phyloP scores from a whole-genome alignment of 2,113 vertebrate genomes.

The Forbesichthys papilliferus region DNA sequence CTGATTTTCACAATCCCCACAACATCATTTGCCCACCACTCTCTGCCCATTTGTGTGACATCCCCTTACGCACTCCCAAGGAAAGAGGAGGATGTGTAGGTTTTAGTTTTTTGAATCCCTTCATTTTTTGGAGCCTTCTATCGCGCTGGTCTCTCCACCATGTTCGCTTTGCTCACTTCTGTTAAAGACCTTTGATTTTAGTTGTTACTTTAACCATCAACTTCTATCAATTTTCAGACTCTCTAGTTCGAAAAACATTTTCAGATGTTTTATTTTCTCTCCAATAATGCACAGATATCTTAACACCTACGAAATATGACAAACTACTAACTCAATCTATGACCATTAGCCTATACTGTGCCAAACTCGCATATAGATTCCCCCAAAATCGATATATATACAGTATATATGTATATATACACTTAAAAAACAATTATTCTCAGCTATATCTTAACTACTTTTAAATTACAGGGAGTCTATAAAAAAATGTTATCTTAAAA shows the following conservation, averaged over 20 bases:
- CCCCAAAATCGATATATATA: slow-evolving; percentile 1
- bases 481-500: neutral
- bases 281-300: slow-evolving; percentile 68
- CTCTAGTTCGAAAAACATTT: slow-evolving; percentile 44
- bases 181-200: slow-evolving; percentile 62
- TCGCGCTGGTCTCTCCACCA: slow-evolving; percentile 73
- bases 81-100: slow-evolving; percentile 33
- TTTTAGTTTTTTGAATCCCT: slow-evolving; percentile 15
- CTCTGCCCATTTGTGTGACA: slow-evolving; percentile 16
- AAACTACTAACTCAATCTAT: slow-evolving; percentile 56
- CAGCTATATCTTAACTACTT: neutral
- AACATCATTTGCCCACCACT: neutral
- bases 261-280: slow-evolving; percentile 34
- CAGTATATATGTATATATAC: slow-evolving; percentile 23
- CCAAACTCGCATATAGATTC: slow-evolving; percentile 57
- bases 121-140: slow-evolving; percentile 69
- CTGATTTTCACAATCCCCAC: neutral
- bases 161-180: slow-evolving; percentile 73
- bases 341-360: slow-evolving; percentile 54
- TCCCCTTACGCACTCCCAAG: slow-evolving; percentile 27
- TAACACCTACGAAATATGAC: slow-evolving; percentile 59
- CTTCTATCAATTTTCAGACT: slow-evolving; percentile 36
- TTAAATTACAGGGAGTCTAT: neutral
- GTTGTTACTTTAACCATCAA: slow-evolving; percentile 32
- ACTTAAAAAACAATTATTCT: neutral